Evolutionary conservation across 2,888 invertebrate genomes (phyloP), one percentile per base, ranked within the genome.

Genomic region (Tenthredo amoena): DNA sequence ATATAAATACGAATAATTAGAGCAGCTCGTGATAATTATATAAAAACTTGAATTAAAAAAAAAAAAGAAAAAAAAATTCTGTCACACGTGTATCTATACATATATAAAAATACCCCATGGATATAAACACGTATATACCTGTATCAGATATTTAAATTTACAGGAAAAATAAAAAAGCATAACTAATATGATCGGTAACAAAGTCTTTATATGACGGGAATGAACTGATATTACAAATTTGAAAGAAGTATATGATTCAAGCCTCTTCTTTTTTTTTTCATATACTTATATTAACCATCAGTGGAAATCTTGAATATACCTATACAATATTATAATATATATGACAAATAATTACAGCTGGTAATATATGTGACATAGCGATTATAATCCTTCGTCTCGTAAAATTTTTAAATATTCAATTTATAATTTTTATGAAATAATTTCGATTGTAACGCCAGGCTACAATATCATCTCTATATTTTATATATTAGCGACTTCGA

Each of bases 11-110:
- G 12, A 18, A n/a, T 34, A 15, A 71, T 37, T 31, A n/a, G 68
- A 12, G 12, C 31, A 26, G 68, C 10, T 68, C 31, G 68, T 31
- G 68, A 68, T 68, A 68, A 68, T 68, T 76, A 47, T 76, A 76
- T 47, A 47, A 21, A 76, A 26, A 76, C 4, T 26, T 68, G 2
- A 31, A 68, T 34, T 12, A 26, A 68, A 6, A 68, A 68, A 5
- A 31, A n/a, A 1, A 50, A 50, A 6, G 7, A 6, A n/a, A n/a
- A 55, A n/a, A 55, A n/a, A 55, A 55, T n/a, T n/a, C n/a, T 6
- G n/a, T 55, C 55, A 6, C 7, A 55, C 7, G n/a, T n/a, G n/a
- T 7, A 50, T 50, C n/a, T 7, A 6, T 55, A 55, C n/a, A n/a
- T 7, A n/a, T n/a, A n/a, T 55, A 55, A n/a, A 55, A 50, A 0